These are phyloP conservation scores for Saxidomus purpurata DNA, from an alignment of 1,140 invertebrate genomes.

Conservation along the genomic window DNA sequence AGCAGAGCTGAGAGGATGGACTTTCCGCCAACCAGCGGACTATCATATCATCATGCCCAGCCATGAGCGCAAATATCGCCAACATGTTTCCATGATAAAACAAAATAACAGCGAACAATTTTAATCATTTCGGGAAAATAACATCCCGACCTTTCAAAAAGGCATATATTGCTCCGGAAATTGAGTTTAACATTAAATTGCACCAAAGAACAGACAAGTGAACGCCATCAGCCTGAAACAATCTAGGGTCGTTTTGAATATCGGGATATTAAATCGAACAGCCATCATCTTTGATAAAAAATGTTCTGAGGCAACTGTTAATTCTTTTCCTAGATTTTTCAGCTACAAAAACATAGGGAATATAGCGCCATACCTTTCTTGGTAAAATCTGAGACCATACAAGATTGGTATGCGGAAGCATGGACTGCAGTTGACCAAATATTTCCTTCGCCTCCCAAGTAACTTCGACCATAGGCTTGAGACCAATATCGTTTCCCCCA, in stretches of 20 bases:
- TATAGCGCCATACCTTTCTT: not conserved
- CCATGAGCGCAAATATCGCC: constrained; percentile 4
- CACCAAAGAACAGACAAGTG: not conserved
- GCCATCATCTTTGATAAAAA: not conserved
- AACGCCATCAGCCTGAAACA: not conserved
- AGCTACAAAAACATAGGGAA: not conserved
- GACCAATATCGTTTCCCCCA: not conserved
- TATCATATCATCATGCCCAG: not conserved
- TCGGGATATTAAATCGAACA: not conserved
- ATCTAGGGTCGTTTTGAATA: not conserved
- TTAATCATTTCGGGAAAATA: not conserved
- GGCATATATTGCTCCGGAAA: not conserved
- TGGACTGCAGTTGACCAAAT: not conserved
- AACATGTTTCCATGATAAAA: not conserved
- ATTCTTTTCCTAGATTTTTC: constrained; percentile 1
- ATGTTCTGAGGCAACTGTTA: not conserved
- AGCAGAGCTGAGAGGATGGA: not conserved
- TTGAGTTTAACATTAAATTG: not conserved
- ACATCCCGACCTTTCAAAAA: not conserved
- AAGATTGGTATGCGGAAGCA: not conserved
- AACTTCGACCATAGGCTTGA: not conserved
- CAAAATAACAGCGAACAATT: not conserved
- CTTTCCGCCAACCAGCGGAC: not conserved
- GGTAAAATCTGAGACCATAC: not conserved
- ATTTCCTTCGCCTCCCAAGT: not conserved